Evolutionary conservation across 2,888 invertebrate species (phyloP), one percentile per base, ranked within the genome.

Genomic region (Euzetes globulus): DNA sequence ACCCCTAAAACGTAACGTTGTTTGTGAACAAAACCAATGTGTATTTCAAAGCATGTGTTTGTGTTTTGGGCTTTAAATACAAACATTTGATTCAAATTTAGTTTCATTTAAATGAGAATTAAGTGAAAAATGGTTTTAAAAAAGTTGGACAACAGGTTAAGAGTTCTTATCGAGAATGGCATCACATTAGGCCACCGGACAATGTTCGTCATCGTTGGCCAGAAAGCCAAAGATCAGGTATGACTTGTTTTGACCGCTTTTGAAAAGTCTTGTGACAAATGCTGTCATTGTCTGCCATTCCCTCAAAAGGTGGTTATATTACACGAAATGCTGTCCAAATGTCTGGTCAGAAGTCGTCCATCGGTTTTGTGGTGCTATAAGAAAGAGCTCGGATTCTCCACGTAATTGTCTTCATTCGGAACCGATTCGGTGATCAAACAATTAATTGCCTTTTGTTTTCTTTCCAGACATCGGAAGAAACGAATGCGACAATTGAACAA

Each of bases 351-450:
- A 84, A 89, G 95, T 0, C 86, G 97, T 55, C 98, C 98, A 0
- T 90, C 90, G 60, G 94, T 99, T 0, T 84, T 99, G 13, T 99
- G 99, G 99, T 99, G 99, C 82, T 99, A 99, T 83, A 99, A 99
- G 80, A 87, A 97, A 88, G 92, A 94, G 81, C 88, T 94, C 79
- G 92, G 91, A 33, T 92, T 93, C 78, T 91, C 90, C 84, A 91
- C 90, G 90, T 89, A 77, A 75, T 71, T 19, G 50, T 22, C 3
- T 22, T 17, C 47, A 17, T 83, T 71, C 70, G 75, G 58, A 73
- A 55, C 33, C 63, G 22, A n/a, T 73, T 58, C 50, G 22, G 41
- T 68, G 19, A 25, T 25, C 11, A 55, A 4, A 6, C 4, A 58
- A 22, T 58, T 58, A 58, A 58, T 58, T 58, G 27, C 27, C 13